Percentiles rank a stretch among this genome's conserved stretches.
phyloP scores from a whole-genome alignment of 2,888 invertebrate genomes.

The Drosophila paramelanica region DNA sequence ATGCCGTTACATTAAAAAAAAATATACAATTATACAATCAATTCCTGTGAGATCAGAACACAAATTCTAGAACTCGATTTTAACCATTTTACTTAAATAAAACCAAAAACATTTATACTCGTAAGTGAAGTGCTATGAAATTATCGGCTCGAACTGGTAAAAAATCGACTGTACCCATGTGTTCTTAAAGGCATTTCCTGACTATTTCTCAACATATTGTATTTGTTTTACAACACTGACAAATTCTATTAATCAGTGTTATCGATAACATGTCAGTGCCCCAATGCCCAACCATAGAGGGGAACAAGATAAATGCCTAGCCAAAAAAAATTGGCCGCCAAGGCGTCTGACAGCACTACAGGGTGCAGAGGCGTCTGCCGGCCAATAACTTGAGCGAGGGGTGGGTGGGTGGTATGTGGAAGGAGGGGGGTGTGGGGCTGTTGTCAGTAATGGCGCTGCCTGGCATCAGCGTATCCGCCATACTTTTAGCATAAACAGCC shows the following conservation, averaged over 20 bases:
- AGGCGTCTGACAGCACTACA: conserved; percentile 71
- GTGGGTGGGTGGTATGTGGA: not conserved
- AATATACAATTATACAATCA: too few species aligned
- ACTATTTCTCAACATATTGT: not conserved
- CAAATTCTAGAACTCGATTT: too few species aligned
- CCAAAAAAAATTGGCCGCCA: conserved; percentile 38
- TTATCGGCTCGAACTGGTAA: not conserved
- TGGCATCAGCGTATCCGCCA: conserved; percentile 61
- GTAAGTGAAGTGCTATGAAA: too few species aligned
- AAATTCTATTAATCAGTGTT: conserved; percentile 47
- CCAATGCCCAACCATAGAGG: conserved; percentile 19
- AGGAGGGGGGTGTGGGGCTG: not conserved
- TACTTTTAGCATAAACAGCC: conserved; percentile 78
- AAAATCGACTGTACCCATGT: too few species aligned
- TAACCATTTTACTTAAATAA: too few species aligned
- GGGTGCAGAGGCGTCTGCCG: conserved; percentile 35
- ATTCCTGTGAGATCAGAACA: too few species aligned
- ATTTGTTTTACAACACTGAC: conserved; percentile 7
- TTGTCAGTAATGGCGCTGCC: conserved; percentile 39
- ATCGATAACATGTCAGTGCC: conserved; percentile 53
- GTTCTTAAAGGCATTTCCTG: not conserved
- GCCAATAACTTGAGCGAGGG: conserved; percentile 1
- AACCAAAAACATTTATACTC: too few species aligned
- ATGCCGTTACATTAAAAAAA: too few species aligned
- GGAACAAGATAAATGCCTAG: conserved; percentile 41